phyloP scores from a whole-genome alignment of 2,888 invertebrate species.

The Habrosyne pyritoides region DNA sequence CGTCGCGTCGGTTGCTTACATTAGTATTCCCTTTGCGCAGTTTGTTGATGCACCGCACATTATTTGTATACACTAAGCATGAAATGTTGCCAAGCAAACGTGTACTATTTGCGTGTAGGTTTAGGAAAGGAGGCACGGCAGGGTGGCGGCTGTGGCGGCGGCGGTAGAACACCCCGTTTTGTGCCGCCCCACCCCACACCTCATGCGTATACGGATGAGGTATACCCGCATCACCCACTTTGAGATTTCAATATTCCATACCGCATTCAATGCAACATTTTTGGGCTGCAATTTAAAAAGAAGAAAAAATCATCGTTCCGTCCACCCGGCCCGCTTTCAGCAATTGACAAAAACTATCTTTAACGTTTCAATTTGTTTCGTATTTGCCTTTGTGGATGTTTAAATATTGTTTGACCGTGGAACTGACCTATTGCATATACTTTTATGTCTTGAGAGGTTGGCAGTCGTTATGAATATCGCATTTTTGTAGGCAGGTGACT shows the following conservation, averaged over 20 bases:
- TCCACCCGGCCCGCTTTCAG: constrained; percentile 30
- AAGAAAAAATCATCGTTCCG: constrained; percentile 30
- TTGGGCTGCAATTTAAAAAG: constrained; percentile 54
- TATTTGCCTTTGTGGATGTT: constrained; percentile 38
- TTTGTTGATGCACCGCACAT: constrained; percentile 75
- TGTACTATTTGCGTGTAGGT: constrained; percentile 82
- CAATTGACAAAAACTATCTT: constrained; percentile 53
- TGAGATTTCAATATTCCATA: constrained; percentile 80
- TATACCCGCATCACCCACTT: constrained; percentile 70
- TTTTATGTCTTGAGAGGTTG: background rate
- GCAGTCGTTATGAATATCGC: background rate
- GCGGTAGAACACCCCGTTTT: constrained; percentile 37
- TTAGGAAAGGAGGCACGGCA: constrained; percentile 72
- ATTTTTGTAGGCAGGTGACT: background rate
- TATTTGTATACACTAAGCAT: constrained; percentile 83
- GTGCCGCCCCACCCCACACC: constrained; percentile 42
- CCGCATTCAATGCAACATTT: constrained; percentile 76
- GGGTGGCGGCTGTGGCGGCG: constrained; percentile 40
- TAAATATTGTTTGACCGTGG: constrained; percentile 34
- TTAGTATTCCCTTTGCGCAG: constrained; percentile 77
- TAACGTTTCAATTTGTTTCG: constrained; percentile 44
- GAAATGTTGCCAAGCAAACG: constrained; percentile 83
- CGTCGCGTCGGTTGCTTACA: constrained; percentile 56
- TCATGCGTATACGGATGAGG: constrained; percentile 73
- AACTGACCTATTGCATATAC: background rate